phyloP scores from a whole-genome alignment of 2,888 invertebrate species.

The Quadroppia sp. region DNA sequence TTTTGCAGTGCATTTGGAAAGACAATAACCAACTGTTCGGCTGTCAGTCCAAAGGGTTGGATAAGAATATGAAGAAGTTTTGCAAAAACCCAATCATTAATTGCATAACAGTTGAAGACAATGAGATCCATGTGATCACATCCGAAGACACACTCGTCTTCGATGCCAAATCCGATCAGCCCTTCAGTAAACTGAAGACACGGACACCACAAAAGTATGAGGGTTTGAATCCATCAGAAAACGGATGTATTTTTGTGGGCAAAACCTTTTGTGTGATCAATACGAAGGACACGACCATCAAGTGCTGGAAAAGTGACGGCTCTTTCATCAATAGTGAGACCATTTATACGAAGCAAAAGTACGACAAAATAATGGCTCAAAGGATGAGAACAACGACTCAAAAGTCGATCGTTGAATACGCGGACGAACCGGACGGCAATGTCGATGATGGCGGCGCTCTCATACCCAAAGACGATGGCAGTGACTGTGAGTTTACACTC shows the following conservation, averaged over 20 bases:
- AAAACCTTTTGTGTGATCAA: background rate
- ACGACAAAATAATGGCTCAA: background rate
- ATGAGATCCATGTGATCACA: background rate
- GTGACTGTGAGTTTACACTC: background rate
- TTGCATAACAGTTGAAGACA: background rate
- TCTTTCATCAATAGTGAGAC: background rate
- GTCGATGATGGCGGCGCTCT: background rate
- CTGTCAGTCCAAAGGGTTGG: background rate
- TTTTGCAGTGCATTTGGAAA: slow-evolving; percentile 23
- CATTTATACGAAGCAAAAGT: background rate
- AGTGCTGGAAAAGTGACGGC: background rate
- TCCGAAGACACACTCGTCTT: background rate
- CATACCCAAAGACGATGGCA: background rate
- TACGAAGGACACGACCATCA: background rate
- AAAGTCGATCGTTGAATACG: background rate
- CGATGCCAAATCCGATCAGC: background rate
- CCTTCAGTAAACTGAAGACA: background rate
- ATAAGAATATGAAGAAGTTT: background rate
- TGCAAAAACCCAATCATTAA: background rate
- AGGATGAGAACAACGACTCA: background rate
- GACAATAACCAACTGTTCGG: slow-evolving; percentile 3
- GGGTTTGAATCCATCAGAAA: background rate
- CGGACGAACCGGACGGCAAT: slow-evolving; percentile 16
- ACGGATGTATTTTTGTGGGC: background rate
- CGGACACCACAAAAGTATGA: background rate